Percentiles rank a stretch among this genome's conserved stretches.
Evolutionary conservation across 2,797 vertebrate genomes (phyloP).

Genomic region (Sorex maritimensis): DNA sequence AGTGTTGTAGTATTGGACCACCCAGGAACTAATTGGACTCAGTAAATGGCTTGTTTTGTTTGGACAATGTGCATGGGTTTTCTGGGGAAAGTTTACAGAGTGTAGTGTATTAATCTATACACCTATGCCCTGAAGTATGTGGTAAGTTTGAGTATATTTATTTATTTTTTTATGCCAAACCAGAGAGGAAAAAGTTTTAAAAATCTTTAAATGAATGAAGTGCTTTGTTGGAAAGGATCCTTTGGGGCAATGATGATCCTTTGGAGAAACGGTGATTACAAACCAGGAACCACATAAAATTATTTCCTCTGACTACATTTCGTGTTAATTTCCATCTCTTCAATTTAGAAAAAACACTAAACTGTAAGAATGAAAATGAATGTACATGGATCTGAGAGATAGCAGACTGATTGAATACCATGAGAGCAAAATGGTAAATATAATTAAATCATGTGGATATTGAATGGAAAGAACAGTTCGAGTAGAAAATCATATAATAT

Average conservation of each 20-base stretch:
- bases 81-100: constrained; percentile 38
- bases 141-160: constrained; percentile 58
- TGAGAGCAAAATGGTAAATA: not conserved
- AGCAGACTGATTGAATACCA: not conserved
- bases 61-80: constrained; percentile 32
- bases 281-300: not conserved
- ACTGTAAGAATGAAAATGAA: not conserved
- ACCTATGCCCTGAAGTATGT: constrained; percentile 35
- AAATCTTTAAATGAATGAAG: constrained; percentile 33
- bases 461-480: not conserved
- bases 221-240: not conserved
- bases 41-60: constrained; percentile 7
- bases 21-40: constrained; percentile 63
- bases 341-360: not conserved
- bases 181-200: constrained; percentile 30
- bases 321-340: not conserved
- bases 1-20: constrained; percentile 52
- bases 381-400: too few species aligned
- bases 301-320: not conserved
- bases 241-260: not conserved
- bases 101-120: constrained; percentile 3
- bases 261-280: not conserved
- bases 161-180: not conserved
- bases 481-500: not conserved
- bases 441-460: not conserved